phyloP scores from a whole-genome alignment of 2,797 vertebrate genomes.

The Tokudaia muenninki region DNA sequence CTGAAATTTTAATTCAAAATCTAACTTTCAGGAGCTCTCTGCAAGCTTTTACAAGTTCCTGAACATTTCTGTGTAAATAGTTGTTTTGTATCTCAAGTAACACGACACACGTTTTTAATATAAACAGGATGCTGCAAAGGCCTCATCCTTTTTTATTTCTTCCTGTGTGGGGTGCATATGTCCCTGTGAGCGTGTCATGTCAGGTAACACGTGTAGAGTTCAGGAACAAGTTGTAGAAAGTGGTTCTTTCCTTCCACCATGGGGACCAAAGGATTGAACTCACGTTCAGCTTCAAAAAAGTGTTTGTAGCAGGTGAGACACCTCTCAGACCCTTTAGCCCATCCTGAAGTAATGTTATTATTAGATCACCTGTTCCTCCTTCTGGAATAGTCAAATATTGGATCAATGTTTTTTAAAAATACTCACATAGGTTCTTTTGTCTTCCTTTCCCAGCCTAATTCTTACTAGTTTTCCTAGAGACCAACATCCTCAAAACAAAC shows the following conservation, averaged over 20 bases:
- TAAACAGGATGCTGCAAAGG: background rate
- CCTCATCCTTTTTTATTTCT: background rate
- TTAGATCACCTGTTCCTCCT: background rate
- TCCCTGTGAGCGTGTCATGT: background rate
- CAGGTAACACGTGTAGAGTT: background rate
- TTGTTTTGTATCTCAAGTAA: background rate
- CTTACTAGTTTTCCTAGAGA: background rate
- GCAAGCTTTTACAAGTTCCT: background rate
- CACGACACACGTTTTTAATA: background rate
- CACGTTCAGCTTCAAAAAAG: background rate
- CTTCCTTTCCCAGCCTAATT: background rate
- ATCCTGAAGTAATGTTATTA: background rate
- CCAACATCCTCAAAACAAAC: conserved; percentile 34
- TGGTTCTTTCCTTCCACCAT: background rate
- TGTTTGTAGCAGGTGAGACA: background rate
- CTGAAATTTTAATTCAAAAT: background rate
- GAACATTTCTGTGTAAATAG: background rate
- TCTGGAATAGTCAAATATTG: background rate
- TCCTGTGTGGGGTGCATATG: background rate
- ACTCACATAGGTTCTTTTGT: background rate
- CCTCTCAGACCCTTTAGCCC: background rate
- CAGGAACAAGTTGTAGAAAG: background rate
- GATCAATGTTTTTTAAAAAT: background rate
- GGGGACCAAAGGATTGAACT: background rate
- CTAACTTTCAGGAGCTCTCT: background rate